These are phyloP conservation scores for Hemicrepidius hirtus DNA, from an alignment of 2,888 invertebrate genomes.

Conservation along the genomic window DNA sequence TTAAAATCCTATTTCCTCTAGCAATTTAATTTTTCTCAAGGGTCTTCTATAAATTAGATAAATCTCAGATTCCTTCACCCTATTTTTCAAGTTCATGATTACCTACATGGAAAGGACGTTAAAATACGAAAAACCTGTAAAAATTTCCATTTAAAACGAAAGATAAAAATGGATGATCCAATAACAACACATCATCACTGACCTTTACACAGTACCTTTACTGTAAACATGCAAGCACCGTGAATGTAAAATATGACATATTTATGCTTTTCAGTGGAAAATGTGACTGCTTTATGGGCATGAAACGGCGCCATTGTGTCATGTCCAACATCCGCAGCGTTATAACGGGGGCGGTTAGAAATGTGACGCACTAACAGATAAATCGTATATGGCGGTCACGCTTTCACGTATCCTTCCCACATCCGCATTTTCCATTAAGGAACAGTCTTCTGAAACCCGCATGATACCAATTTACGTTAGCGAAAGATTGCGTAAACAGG, in stretches of 20 bases:
- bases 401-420: conserved; percentile 8
- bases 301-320: conserved; percentile 9
- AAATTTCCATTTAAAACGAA: background rate
- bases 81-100: too few relatives aligned
- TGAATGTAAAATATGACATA: conserved; percentile 22
- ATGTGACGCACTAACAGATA: conserved; percentile 21
- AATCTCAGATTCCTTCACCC: background rate
- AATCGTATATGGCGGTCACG: conserved; percentile 21
- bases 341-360: conserved; percentile 2
- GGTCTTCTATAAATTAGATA: background rate
- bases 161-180: background rate
- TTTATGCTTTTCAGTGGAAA: background rate
- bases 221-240: conserved; percentile 1
- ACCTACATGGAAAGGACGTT: background rate
- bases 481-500: conserved; percentile 15
- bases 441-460: conserved; percentile 7
- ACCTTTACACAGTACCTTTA: background rate
- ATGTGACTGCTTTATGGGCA: conserved; percentile 9
- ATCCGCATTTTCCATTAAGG: conserved; percentile 19
- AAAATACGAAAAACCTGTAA: background rate
- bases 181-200: background rate
- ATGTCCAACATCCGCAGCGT: conserved; percentile 9
- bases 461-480: background rate
- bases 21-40: background rate
- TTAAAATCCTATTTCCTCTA: background rate